These are phyloP conservation scores for Syrmaticus mikado DNA, from an alignment of 2,113 vertebrate genomes.

Conservation along the genomic window DNA sequence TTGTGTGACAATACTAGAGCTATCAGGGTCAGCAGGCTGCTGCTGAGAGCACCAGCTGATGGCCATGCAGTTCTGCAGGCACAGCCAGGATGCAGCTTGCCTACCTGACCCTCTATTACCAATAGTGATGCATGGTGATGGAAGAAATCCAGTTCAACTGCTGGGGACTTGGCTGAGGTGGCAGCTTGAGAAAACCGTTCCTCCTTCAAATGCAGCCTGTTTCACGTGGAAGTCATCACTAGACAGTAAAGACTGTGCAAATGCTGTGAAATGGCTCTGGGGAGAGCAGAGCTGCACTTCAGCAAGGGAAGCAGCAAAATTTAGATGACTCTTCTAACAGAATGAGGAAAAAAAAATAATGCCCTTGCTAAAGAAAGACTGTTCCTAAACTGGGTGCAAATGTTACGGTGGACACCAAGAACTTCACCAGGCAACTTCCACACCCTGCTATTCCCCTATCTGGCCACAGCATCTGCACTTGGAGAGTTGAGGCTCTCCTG, in stretches of 20 bases:
- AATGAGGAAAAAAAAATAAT: neutral
- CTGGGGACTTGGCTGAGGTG: neutral
- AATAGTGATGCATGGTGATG: neutral
- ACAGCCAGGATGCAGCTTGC: neutral
- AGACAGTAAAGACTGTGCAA: neutral
- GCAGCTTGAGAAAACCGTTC: slow-evolving; percentile 2
- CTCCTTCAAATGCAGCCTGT: neutral
- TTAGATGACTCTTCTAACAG: neutral
- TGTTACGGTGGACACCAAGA: neutral
- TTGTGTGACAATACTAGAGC: neutral
- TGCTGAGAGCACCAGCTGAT: neutral
- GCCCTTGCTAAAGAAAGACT: neutral
- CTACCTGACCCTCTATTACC: neutral
- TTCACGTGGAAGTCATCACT: neutral
- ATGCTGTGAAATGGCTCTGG: neutral
- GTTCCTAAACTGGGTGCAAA: neutral
- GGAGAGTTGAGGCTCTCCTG: neutral
- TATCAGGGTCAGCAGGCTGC: neutral
- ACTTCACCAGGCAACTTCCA: neutral
- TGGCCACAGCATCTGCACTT: accelerated
- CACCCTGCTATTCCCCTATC: neutral
- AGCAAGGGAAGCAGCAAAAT: neutral
- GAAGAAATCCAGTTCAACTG: slow-evolving; percentile 15
- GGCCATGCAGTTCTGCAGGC: neutral
- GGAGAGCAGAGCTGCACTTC: neutral